Percentiles rank a stretch among this genome's conserved stretches.
These are phyloP conservation scores for Nicator chloris DNA, from an alignment of 2,113 vertebrate species.

Conservation along the genomic window DNA sequence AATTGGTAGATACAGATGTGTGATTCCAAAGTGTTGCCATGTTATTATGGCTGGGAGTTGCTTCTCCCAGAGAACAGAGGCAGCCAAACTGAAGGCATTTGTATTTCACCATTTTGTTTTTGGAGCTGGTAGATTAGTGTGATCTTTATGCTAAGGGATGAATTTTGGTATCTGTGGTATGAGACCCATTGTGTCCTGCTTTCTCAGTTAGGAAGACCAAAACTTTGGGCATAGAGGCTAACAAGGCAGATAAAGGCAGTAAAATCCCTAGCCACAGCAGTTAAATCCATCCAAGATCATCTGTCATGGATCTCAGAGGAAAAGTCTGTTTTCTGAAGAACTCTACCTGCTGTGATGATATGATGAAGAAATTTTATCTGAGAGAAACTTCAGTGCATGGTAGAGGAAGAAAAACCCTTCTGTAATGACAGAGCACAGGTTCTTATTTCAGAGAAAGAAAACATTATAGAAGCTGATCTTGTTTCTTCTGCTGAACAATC, in stretches of 20 bases:
- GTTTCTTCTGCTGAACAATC: neutral
- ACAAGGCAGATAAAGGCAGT: neutral
- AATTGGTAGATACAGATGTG: neutral
- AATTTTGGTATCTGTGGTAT: neutral
- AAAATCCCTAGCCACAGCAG: neutral
- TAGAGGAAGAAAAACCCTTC: neutral
- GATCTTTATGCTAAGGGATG: neutral
- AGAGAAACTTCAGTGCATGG: neutral
- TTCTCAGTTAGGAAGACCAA: neutral
- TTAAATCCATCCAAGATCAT: neutral
- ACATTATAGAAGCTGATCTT: neutral
- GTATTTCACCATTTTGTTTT: neutral
- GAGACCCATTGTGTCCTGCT: neutral
- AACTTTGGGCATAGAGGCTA: neutral
- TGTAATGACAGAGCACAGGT: neutral
- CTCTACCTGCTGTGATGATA: neutral
- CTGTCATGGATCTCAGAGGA: neutral
- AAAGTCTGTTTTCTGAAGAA: constrained; percentile 19
- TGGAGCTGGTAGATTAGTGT: neutral
- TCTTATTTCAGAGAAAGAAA: neutral
- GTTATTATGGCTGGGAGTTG: neutral
- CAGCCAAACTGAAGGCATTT: neutral
- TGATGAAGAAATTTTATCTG: neutral
- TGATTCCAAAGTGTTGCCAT: neutral
- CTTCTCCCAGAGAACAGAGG: neutral